Percentiles rank a stretch among this genome's conserved stretches.
Evolutionary conservation across 2,113 vertebrate species (phyloP).

Genomic region (Eptesicus fuscus): DNA sequence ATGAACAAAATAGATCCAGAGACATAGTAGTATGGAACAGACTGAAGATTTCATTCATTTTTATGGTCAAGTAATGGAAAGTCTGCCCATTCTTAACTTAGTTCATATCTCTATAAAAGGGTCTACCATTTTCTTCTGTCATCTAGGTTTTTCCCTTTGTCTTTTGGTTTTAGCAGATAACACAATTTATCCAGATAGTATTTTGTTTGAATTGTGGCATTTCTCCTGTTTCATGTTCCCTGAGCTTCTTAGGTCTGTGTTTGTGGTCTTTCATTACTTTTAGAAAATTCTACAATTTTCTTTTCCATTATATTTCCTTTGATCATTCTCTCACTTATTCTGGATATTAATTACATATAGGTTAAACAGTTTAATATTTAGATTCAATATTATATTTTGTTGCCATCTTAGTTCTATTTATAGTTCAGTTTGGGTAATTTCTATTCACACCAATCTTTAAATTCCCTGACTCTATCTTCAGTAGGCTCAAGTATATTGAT

Average conservation of each 20-base stretch:
- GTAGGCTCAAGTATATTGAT: not conserved
- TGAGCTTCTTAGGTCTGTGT: not conserved
- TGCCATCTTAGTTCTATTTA: not conserved
- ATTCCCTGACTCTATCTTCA: not conserved
- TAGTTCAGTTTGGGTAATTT: not conserved
- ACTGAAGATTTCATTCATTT: not conserved
- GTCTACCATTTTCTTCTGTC: not conserved
- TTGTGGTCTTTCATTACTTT: not conserved
- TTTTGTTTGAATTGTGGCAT: not conserved
- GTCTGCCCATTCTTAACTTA: too few relatives aligned
- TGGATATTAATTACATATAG: not conserved
- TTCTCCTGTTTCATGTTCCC: not conserved
- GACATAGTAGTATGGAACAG: too few relatives aligned
- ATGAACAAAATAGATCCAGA: too few relatives aligned
- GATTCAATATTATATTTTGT: not conserved
- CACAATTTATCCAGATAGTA: not conserved
- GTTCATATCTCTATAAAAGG: not conserved
- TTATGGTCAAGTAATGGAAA: not conserved
- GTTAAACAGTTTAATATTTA: not conserved
- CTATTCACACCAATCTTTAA: not conserved
- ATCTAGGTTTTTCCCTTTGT: not conserved
- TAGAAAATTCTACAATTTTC: not conserved
- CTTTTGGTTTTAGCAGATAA: not conserved
- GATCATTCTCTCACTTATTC: not conserved
- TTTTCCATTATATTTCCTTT: not conserved